A percentile compares a stretch with the other conserved stretches of the same genome.
phyloP scores from a whole-genome alignment of 1,140 invertebrate genomes.

The Atopsyche davidsoni region DNA sequence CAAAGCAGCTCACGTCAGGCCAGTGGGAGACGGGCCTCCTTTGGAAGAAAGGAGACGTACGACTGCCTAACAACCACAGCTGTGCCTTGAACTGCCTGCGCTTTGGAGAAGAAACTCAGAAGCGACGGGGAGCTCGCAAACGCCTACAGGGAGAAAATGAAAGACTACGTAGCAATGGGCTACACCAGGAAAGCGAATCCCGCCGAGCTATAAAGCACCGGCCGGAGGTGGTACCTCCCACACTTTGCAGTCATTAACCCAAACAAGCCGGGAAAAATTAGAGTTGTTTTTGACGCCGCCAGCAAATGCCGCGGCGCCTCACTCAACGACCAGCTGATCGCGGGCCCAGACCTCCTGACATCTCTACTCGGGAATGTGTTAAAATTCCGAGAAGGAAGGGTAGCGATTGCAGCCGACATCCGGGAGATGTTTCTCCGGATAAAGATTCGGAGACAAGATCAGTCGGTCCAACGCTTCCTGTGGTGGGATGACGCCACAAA shows the following conservation, averaged over 20 bases:
- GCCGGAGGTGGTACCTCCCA: slow-evolving; percentile 31
- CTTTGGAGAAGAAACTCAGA: slow-evolving; percentile 5
- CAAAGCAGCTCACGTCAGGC: neutral
- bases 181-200: slow-evolving; percentile 10
- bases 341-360: slow-evolving; percentile 30
- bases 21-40: slow-evolving; percentile 30
- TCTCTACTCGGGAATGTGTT: slow-evolving; percentile 31
- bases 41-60: slow-evolving; percentile 24
- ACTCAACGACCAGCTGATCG: slow-evolving; percentile 31
- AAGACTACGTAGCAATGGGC: slow-evolving; percentile 3
- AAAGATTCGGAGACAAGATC: slow-evolving; percentile 25
- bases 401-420: slow-evolving; percentile 29
- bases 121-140: neutral
- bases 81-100: slow-evolving; percentile 11
- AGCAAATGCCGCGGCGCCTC: slow-evolving; percentile 16
- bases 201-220: neutral
- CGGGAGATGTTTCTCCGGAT: slow-evolving; percentile 27
- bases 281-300: slow-evolving; percentile 33
- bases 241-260: slow-evolving; percentile 31
- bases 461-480: slow-evolving; percentile 31
- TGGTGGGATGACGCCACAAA: slow-evolving; percentile 27
- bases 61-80: slow-evolving; percentile 18
- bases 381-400: slow-evolving; percentile 29
- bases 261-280: slow-evolving; percentile 31
- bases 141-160: slow-evolving; percentile 2